Evolutionary conservation across 2,888 invertebrate species (phyloP).

Genomic region (Epistrophe eligans): DNA sequence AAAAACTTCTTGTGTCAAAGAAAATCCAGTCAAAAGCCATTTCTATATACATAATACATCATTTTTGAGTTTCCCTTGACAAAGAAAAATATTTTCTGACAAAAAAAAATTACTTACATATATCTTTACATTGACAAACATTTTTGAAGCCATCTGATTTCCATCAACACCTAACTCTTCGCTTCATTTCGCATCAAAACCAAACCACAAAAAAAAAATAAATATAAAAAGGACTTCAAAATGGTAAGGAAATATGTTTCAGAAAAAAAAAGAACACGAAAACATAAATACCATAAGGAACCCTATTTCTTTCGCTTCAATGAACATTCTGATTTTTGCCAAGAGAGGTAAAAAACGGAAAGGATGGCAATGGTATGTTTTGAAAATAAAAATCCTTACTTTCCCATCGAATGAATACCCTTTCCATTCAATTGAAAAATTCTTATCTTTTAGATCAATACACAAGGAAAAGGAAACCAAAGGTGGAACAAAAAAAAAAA

Average conservation of each 20-base stretch:
- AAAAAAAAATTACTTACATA: neutral
- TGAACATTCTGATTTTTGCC: constrained; percentile 46
- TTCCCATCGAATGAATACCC: constrained; percentile 29
- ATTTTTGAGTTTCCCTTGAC: neutral
- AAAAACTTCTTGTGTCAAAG: neutral
- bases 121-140: constrained; percentile 30
- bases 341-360: constrained; percentile 24
- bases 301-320: constrained; percentile 45
- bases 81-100: neutral
- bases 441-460: constrained; percentile 58
- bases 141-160: constrained; percentile 51
- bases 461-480: constrained; percentile 7
- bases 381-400: constrained; percentile 16
- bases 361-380: neutral
- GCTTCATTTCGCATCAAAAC: constrained; percentile 1
- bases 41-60: neutral
- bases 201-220: constrained; percentile 33
- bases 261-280: constrained; percentile 39
- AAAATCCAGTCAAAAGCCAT: neutral
- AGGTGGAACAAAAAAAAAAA: constrained; percentile 15
- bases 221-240: constrained; percentile 47
- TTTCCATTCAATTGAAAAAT: constrained; percentile 38
- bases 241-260: constrained; percentile 1
- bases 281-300: constrained; percentile 19
- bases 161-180: constrained; percentile 27